Evolutionary conservation across 2,888 invertebrate species (phyloP).

Genomic region (Chalcis sispes): DNA sequence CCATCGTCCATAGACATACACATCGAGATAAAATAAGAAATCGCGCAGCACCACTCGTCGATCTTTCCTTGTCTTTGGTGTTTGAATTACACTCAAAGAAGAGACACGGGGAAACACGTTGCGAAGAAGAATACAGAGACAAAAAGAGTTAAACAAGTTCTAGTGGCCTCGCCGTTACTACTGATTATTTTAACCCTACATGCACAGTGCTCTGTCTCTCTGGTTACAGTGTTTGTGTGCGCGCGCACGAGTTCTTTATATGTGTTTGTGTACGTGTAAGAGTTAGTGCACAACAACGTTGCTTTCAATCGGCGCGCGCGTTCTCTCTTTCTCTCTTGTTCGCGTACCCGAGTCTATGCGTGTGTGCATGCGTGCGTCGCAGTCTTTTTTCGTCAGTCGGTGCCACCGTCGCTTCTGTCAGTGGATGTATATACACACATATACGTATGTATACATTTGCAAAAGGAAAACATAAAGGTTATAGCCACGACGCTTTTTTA

Average conservation of each 20-base stretch:
- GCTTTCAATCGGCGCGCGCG: neutral
- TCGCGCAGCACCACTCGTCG: neutral
- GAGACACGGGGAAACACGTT: too few relatives aligned
- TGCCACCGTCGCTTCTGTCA: constrained; percentile 2
- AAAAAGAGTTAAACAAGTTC: neutral
- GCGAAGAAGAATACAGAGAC: too few relatives aligned
- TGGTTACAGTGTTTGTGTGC: neutral
- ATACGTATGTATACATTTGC: constrained; percentile 7
- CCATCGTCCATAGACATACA: neutral
- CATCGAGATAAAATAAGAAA: neutral
- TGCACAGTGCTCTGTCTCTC: neutral
- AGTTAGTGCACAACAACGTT: neutral
- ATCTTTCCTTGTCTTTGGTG: too few relatives aligned
- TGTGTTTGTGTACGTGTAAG: neutral
- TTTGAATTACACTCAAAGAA: too few relatives aligned
- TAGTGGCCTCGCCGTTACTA: neutral
- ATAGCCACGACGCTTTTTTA: neutral
- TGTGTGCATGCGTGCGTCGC: neutral
- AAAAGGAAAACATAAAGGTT: neutral
- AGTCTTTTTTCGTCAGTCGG: neutral
- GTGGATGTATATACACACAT: constrained; percentile 8
- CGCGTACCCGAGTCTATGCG: neutral
- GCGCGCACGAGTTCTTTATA: neutral
- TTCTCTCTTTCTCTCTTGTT: neutral
- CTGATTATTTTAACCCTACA: neutral